Conservation (phyloP, 2,888 invertebrate species). For the Mesodorylaimus sp. region DNA sequence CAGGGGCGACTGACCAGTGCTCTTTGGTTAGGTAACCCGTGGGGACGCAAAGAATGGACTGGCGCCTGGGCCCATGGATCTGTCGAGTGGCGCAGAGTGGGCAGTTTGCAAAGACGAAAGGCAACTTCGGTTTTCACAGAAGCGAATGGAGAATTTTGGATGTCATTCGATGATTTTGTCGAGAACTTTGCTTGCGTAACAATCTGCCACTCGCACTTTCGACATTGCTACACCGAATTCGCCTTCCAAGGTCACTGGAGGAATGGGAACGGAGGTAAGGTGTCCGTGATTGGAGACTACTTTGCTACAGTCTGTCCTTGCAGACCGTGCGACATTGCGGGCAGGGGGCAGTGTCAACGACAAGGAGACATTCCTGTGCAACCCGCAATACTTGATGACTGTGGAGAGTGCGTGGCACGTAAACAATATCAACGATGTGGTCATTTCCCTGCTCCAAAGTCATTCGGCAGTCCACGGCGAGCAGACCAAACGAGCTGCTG, state of each 20-base stretch:
- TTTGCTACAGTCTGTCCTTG: no score
- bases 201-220: slow-evolving; percentile 53
- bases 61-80: no score
- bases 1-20: no score
- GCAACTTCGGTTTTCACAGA: slow-evolving; percentile 61
- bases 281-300: no score
- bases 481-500: background rate
- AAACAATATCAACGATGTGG: background rate
- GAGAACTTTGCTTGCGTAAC: slow-evolving; percentile 65
- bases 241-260: background rate
- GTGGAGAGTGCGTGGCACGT: background rate
- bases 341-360: slow-evolving; percentile 42
- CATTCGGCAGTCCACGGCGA: background rate
- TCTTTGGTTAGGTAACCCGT: no score
- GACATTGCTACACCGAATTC: background rate
- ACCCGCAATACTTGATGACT: slow-evolving; percentile 35
- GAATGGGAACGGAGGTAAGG: background rate
- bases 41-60: no score
- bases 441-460: background rate
- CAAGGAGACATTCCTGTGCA: slow-evolving; percentile 40
- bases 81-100: background rate
- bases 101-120: slow-evolving; percentile 22
- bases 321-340: no score
- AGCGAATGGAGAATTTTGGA: slow-evolving; percentile 85
- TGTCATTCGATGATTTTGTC: slow-evolving; percentile 69